Percentiles rank a stretch among this genome's conserved stretches.
Conservation (phyloP, 2,797 vertebrate species). For the Iguana delicatissima region DNA sequence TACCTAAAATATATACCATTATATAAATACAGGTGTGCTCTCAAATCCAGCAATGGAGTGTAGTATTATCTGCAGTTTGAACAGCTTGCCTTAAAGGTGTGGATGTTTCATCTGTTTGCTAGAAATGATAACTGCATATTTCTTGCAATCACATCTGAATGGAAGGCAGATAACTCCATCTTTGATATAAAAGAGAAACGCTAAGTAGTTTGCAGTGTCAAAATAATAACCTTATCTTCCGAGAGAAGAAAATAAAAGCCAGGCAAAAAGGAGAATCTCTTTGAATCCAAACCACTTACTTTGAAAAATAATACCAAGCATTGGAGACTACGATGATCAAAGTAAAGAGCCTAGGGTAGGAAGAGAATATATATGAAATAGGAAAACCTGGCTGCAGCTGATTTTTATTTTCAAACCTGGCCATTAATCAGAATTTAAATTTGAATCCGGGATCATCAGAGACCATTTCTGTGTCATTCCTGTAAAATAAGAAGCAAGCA, state of each 20-base stretch:
- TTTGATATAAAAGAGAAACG: constrained; percentile 8
- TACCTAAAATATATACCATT: not conserved
- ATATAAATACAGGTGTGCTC: not conserved
- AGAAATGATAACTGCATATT: not conserved
- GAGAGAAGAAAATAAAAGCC: not conserved
- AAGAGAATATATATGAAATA: not conserved
- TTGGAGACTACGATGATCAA: not conserved
- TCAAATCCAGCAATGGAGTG: not conserved
- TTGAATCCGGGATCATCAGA: not conserved
- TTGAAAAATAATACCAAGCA: not conserved
- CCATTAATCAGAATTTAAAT: not conserved
- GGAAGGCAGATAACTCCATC: not conserved
- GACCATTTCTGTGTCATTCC: not conserved
- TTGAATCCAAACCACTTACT: not conserved
- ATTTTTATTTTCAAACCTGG: not conserved
- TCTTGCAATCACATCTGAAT: not conserved
- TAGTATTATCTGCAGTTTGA: not conserved
- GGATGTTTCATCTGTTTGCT: not conserved
- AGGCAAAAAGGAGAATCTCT: not conserved
- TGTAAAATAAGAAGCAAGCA: not conserved
- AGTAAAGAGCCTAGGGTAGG: not conserved
- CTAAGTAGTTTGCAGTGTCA: not conserved
- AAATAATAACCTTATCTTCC: not conserved
- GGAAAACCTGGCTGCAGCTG: not conserved
- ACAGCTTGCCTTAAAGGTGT: not conserved